Evolutionary conservation across 2,888 invertebrate genomes (phyloP), one percentile per base, ranked within the genome.

Genomic region (Rhagophthalmus giganteus): DNA sequence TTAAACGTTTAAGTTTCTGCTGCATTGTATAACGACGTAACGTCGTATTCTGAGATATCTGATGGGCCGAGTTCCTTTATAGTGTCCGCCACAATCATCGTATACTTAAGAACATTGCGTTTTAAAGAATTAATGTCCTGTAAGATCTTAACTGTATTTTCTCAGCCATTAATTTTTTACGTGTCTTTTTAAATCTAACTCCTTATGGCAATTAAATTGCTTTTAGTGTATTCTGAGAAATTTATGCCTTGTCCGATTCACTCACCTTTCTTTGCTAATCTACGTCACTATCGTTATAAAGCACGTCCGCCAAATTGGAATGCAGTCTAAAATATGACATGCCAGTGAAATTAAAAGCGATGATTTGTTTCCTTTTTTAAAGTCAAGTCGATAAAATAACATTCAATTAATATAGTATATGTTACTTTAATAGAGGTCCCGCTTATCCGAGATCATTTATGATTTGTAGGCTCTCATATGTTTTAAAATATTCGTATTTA

Each of bases 101-200:
- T 20, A 28, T 28, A 27, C 47, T 10, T 27, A 33, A 30, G 33
- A 33, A 46, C 46, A 26, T 27, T 32, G 40, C 34, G 37, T 47
- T 53, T 47, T 41, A 47, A 47, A 47, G 40, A 53, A 47, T 47
- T 53, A 47, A 53, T 53, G 52, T 47, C 31, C 26, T 32, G 52
- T 53, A 53, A 47, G 47, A 45, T 53, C 47, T 47, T 31, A 47
- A 53, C 37, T 41, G 41, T 47, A 32, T 39, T 44, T 50, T 45
- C 46, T 40, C 10, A 12, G 28, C 42, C 32, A 47, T 47, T 53
- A 47, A 47, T 47, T 52, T 46, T 41, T 41, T n/a, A n/a, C n/a
- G n/a, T n/a, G 33, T 37, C 25, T 31, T 42, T 49, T 37, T 25
- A 30, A 24, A 26, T 40, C 28, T 13, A 31, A 25, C 31, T 31